A percentile compares a stretch with the other conserved stretches of the same genome.
Evolutionary conservation across 1,140 invertebrate genomes (phyloP).

Genomic region (Gonioctena quinquepunctata): DNA sequence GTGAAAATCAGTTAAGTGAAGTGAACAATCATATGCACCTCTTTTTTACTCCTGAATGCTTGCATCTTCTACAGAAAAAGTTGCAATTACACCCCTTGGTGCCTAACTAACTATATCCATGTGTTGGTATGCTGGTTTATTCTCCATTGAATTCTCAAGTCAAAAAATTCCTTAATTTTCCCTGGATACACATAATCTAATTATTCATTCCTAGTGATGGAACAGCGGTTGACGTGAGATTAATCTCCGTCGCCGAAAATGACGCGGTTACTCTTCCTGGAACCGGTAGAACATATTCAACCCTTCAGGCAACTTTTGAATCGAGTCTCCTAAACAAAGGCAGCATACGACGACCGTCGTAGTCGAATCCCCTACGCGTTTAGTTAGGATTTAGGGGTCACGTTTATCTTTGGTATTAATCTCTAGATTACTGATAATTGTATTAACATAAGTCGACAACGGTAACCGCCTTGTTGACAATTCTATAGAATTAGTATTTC

Average conservation of each 20-base stretch:
- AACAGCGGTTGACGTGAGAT: not conserved
- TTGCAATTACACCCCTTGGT: too few species aligned
- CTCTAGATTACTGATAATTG: constrained; percentile 9
- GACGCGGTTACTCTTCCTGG: not conserved
- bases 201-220: not conserved
- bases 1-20: too few species aligned
- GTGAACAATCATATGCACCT: too few species aligned
- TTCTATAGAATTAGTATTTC: not conserved
- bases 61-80: too few species aligned
- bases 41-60: too few species aligned
- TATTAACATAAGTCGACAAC: constrained; percentile 1
- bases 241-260: not conserved
- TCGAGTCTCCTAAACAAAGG: not conserved
- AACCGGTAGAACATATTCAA: not conserved
- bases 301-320: not conserved
- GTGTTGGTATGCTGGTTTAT: too few species aligned
- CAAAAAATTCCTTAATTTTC: too few species aligned
- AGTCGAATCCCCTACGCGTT: not conserved
- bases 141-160: too few species aligned
- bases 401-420: constrained; percentile 5
- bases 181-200: too few species aligned
- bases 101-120: too few species aligned
- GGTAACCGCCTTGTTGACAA: constrained; percentile 1
- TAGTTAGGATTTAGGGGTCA: constrained; percentile 4
- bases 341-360: not conserved